Conservation (phyloP, 2,797 vertebrate species). For the Pipistrellus pipistrellus region DNA sequence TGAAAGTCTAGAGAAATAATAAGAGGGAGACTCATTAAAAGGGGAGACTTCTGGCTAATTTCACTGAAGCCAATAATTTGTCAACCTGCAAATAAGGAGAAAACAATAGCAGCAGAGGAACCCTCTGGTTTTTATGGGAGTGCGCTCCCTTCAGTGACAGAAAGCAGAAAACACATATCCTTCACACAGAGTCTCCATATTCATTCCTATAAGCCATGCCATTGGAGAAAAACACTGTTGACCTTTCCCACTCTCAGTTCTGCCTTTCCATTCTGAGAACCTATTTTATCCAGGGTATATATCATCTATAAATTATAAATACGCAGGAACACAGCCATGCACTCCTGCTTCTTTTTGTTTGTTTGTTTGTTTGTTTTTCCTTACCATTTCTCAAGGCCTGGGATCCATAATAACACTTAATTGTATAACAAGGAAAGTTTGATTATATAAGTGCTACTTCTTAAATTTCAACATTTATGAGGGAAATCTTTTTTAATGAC, state of each 20-base stretch:
- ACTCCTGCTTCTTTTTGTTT: not conserved
- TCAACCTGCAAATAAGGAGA: constrained; percentile 70
- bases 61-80: constrained; percentile 68
- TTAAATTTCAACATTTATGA: constrained; percentile 35
- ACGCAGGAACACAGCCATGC: not conserved
- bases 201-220: not conserved
- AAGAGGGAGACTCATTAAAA: constrained; percentile 71
- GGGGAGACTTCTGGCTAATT: constrained; percentile 31
- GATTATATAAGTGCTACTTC: not conserved
- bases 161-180: constrained; percentile 42
- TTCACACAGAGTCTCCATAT: not conserved
- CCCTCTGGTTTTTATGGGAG: not conserved
- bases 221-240: constrained; percentile 67
- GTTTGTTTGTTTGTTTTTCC: not conserved
- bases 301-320: constrained; percentile 52
- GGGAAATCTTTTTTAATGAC: not conserved
- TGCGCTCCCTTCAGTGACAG: not conserved
- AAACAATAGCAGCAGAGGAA: constrained; percentile 58
- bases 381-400: not conserved
- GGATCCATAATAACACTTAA: not conserved
- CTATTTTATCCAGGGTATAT: not conserved
- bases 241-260: constrained; percentile 55
- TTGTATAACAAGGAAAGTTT: not conserved
- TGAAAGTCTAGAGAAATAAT: constrained; percentile 70
- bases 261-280: not conserved